Base-by-base conservation (phyloP, 2,888 invertebrate genomes). In the Lamellibrachia satsuma region DNA sequence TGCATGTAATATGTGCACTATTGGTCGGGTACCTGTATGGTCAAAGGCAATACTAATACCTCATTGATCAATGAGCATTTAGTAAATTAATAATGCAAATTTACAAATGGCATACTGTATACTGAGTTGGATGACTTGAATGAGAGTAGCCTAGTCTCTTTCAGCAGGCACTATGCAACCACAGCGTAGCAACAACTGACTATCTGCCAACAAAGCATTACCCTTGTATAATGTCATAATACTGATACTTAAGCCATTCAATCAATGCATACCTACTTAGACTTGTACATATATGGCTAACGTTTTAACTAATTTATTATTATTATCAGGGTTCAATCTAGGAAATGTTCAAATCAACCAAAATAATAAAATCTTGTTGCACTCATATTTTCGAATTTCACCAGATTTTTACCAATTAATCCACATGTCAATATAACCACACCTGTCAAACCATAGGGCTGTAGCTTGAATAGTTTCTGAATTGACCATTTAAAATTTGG, bases 31-130 rank as follows among this genome's bases (percentile, higher is more conserved):
- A 75, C 4, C 22, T 75, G 22, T 75, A 75, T 75, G 75, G 75
- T 75, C 75, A 6, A 4, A 75, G 75, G 75, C 75, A 75, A 75
- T 75, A 75, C 39, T 39, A 39, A 39, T 75, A n/a, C 75, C 3
- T 15, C 75, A 75, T 22, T 75, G 75, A 75, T 75, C 75, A 75
- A 75, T 75, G 75, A 15, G 22, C 75, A 75, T 75, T 75, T 15
- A 75, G 75, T 75, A 75, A 75, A 75, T 75, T 75, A 75, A 75
- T 75, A 75, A 75, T 75, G 75, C 75, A 75, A 75, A 75, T 75
- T 75, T 22, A 75, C n/a, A 75, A 75, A 75, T 75, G n/a, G 75
- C 75, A 15, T 15, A 15, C 15, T 22, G 75, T 75, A 75, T 75
- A 75, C 15, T 4, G n/a, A 6, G 22, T 22, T 75, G 75, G 6